Evolutionary conservation across 2,113 vertebrate species (phyloP).

Genomic region (Numida meleagris): DNA sequence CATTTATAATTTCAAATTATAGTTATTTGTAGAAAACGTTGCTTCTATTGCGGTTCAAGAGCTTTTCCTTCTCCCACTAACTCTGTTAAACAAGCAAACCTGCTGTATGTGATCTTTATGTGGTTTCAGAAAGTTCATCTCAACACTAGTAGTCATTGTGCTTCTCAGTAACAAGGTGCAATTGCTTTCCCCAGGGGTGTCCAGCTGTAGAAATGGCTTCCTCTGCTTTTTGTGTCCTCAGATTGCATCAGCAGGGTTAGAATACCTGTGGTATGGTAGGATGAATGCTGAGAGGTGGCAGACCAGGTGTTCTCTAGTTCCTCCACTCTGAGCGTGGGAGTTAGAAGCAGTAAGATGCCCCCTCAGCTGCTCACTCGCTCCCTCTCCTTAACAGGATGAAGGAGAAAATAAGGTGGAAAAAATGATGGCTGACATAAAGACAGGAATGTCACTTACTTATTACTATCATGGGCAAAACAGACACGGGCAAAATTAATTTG

Average conservation of each 20-base stretch:
- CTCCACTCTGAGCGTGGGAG: rapidly evolving
- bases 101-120: not conserved
- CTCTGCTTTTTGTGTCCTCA: not conserved
- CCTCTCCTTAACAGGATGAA: not conserved
- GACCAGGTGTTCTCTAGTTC: not conserved
- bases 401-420: not conserved
- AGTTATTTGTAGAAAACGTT: not conserved
- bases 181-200: not conserved
- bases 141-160: not conserved
- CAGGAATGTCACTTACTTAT: not conserved
- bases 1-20: not conserved
- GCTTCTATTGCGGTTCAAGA: not conserved
- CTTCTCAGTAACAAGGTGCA: not conserved
- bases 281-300: not conserved
- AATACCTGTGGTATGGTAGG: not conserved
- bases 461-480: not conserved
- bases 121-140: not conserved
- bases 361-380: not conserved
- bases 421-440: not conserved
- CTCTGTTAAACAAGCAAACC: not conserved
- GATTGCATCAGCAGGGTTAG: not conserved
- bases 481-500: not conserved
- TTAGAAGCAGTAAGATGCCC: not conserved
- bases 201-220: not conserved
- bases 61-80: not conserved